These are phyloP conservation scores for Nestor notabilis DNA, from an alignment of 2,113 vertebrate species.

Conservation along the genomic window DNA sequence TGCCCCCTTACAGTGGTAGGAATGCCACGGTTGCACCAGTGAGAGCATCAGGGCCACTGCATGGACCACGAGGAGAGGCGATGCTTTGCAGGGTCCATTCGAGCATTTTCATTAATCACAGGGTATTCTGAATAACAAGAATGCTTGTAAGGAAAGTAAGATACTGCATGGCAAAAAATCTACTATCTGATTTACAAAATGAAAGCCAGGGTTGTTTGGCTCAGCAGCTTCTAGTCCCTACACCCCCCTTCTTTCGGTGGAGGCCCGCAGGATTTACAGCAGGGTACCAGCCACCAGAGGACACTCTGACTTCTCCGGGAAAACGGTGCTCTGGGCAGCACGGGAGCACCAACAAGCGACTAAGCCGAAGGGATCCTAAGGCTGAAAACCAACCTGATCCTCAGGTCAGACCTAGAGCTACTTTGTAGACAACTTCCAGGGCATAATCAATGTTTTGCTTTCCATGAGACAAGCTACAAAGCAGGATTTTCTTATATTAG, in stretches of 20 bases:
- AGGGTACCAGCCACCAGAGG: conserved; percentile 28
- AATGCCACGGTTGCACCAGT: fast-evolving
- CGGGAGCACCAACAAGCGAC: not conserved
- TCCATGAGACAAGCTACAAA: not conserved
- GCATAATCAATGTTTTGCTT: not conserved
- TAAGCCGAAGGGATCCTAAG: not conserved
- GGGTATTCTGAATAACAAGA: not conserved
- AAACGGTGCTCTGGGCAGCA: not conserved
- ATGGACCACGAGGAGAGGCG: fast-evolving
- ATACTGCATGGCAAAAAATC: not conserved
- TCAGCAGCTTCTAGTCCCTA: not conserved
- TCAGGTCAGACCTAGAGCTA: not conserved
- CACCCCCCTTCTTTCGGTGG: fast-evolving
- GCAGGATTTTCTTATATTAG: not conserved
- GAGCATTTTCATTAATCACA: not conserved
- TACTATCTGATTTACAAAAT: not conserved
- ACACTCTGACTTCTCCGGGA: not conserved
- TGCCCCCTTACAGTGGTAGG: fast-evolving
- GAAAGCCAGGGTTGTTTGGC: not conserved
- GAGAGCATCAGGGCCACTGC: not conserved
- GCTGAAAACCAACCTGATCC: not conserved
- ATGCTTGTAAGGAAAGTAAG: not conserved
- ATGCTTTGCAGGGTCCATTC: fast-evolving
- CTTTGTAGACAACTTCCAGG: not conserved
- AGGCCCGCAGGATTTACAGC: not conserved